Percentiles rank a stretch among this genome's conserved stretches.
Evolutionary conservation across 2,888 invertebrate genomes (phyloP).

Genomic region (Rhagium mordax): DNA sequence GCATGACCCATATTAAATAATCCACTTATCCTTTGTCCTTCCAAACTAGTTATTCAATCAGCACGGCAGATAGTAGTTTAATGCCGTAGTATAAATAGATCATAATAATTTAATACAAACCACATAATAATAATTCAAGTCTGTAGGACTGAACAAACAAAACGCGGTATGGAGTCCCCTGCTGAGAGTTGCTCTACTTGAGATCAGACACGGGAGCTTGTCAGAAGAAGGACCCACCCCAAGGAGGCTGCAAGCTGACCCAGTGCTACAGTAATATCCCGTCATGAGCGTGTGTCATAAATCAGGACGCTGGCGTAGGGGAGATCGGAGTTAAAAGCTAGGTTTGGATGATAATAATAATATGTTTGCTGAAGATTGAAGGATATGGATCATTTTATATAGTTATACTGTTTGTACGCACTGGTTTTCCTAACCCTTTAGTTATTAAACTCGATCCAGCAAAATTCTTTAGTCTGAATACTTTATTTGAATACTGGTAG

Average conservation of each 20-base stretch:
- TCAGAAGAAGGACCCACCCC: conserved; percentile 42
- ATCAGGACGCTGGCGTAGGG: conserved; percentile 39
- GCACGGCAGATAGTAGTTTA: conserved; percentile 10
- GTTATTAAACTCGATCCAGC: too few species aligned
- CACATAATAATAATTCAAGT: conserved; percentile 31
- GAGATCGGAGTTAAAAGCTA: conserved; percentile 7
- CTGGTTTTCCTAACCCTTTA: too few species aligned
- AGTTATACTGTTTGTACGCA: too few species aligned
- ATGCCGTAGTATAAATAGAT: conserved; percentile 29
- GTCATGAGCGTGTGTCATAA: conserved; percentile 54
- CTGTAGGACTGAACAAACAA: conserved; percentile 31
- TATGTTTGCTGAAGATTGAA: too few species aligned
- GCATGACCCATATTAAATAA: not conserved
- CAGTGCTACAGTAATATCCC: conserved; percentile 57
- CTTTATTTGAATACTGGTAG: too few species aligned
- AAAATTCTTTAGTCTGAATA: too few species aligned
- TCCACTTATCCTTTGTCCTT: not conserved
- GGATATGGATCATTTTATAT: too few species aligned
- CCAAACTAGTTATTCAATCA: conserved; percentile 7
- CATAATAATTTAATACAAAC: conserved; percentile 38
- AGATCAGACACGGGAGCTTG: conserved; percentile 48
- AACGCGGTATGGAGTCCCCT: conserved; percentile 40
- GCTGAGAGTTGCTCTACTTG: conserved; percentile 55
- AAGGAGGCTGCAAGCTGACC: conserved; percentile 54
- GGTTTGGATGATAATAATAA: too few species aligned